A percentile compares a stretch with the other conserved stretches of the same genome.
phyloP scores from a whole-genome alignment of 2,113 vertebrate genomes.

The Panthera leo region DNA sequence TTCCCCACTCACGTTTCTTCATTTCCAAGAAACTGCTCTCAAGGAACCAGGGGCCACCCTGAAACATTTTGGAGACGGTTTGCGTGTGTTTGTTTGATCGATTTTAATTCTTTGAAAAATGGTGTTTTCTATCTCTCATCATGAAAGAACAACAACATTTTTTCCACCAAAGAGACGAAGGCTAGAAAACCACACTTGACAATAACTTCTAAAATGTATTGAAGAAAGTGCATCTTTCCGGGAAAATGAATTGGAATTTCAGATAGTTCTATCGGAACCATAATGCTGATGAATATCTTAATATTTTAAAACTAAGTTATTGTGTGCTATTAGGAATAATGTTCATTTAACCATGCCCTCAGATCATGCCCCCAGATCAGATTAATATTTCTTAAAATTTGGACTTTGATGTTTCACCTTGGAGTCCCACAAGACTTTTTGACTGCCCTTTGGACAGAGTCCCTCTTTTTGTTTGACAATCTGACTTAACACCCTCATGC shows the following conservation, averaged over 20 bases:
- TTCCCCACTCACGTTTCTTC: background rate
- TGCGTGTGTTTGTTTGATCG: conserved; percentile 23
- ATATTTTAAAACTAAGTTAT: conserved; percentile 41
- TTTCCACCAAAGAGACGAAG: background rate
- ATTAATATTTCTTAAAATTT: conserved; percentile 11
- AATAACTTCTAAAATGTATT: conserved; percentile 38
- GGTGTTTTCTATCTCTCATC: conserved; percentile 49
- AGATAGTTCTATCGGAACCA: conserved; percentile 5
- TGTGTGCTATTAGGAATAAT: background rate
- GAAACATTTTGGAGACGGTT: conserved; percentile 31
- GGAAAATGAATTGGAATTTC: conserved; percentile 41
- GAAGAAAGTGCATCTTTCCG: conserved; percentile 1
- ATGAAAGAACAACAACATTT: background rate
- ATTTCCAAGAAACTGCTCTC: conserved; percentile 61
- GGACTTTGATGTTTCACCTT: background rate
- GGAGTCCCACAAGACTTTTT: background rate
- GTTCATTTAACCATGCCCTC: background rate
- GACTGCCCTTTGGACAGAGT: background rate
- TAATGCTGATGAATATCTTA: background rate
- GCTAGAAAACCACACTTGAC: background rate
- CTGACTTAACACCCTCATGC: background rate
- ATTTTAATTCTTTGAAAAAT: conserved; percentile 71
- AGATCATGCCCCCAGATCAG: background rate
- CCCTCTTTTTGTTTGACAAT: background rate
- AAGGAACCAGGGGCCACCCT: background rate